A percentile compares a stretch with the other conserved stretches of the same genome.
Evolutionary conservation across 2,888 invertebrate species (phyloP).

Genomic region (Dryocosmus kuriphilus): DNA sequence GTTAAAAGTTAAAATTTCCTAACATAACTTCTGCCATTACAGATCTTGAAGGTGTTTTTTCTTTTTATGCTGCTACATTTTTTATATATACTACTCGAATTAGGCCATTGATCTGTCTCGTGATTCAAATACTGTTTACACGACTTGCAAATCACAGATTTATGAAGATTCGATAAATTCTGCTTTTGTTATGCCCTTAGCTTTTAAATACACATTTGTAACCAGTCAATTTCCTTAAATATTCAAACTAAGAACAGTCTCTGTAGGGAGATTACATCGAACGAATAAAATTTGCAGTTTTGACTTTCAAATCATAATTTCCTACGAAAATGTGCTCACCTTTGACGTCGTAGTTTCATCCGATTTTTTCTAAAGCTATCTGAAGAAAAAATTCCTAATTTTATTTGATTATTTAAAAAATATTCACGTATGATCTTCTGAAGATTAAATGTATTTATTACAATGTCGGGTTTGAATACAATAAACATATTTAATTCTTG

Average conservation of each 20-base stretch:
- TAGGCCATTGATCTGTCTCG: neutral
- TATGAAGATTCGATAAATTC: slow-evolving; percentile 19
- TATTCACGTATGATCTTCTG: no score
- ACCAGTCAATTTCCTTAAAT: neutral
- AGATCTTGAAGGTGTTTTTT: no score
- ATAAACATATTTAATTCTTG: neutral
- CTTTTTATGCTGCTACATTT: neutral
- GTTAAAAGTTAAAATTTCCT: no score
- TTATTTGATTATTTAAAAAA: no score
- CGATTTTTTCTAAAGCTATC: neutral
- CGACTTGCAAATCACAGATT: slow-evolving; percentile 7
- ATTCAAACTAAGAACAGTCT: neutral
- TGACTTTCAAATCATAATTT: slow-evolving; percentile 42
- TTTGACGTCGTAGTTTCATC: neutral
- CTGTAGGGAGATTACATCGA: slow-evolving; percentile 2
- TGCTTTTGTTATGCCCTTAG: slow-evolving; percentile 13
- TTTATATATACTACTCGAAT: neutral
- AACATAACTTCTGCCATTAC: no score
- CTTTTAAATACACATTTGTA: neutral
- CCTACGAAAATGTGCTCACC: neutral
- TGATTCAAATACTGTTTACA: slow-evolving; percentile 12
- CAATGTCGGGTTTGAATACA: neutral
- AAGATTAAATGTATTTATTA: neutral
- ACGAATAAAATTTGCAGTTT: slow-evolving; percentile 14
- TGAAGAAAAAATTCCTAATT: neutral